Base-by-base conservation (phyloP, 1,140 invertebrate genomes). In the Apis dorsata region DNA sequence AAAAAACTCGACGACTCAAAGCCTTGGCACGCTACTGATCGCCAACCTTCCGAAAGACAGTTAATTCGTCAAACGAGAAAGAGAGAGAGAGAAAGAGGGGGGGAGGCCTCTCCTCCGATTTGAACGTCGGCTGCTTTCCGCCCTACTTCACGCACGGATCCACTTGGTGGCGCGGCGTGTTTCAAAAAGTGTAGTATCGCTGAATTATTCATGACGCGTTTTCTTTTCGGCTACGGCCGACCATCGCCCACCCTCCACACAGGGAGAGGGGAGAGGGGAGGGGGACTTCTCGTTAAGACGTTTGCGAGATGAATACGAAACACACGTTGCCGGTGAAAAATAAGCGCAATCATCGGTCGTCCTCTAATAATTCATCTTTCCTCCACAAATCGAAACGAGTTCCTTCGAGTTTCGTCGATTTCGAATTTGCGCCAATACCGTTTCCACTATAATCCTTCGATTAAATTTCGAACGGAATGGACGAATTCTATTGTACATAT, bases 191-290 rank as follows among this genome's bases (percentile, higher is more conserved):
- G 34, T 44, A 74, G 51, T 79, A 73, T 74, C 49, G 57, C 51
- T 83, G 69, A 83, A 84, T 85, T 85, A 57, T 79, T 85, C 74
- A 83, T 34, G 34, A 21, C 62, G 57, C 70, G n/a, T 83, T 78
- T 79, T 60, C 68, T 57, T 49, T 72, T n/a, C 9, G 71, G 19
- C 53, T 59, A 12, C 71, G 71, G 19, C 53, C 28, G 71, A 13
- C 53, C 70, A 72, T 7, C 70, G 24, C 70, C 70, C 51, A 62
- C 34, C 34, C 34, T 44, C 34, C 34, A 44, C 5, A 34, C 34
- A 0, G 34, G 34, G 34, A 4, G 34, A 4, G 34, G 3, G 3
- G 34, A 34, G 34, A 3, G 2, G 34, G 3, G 34, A 3, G 0
- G 7, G 34, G 34, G 24, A 11, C 59, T 24, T 63, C 73, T 75